Evolutionary conservation across 2,113 vertebrate genomes (phyloP).

Genomic region (Bos javanicus): DNA sequence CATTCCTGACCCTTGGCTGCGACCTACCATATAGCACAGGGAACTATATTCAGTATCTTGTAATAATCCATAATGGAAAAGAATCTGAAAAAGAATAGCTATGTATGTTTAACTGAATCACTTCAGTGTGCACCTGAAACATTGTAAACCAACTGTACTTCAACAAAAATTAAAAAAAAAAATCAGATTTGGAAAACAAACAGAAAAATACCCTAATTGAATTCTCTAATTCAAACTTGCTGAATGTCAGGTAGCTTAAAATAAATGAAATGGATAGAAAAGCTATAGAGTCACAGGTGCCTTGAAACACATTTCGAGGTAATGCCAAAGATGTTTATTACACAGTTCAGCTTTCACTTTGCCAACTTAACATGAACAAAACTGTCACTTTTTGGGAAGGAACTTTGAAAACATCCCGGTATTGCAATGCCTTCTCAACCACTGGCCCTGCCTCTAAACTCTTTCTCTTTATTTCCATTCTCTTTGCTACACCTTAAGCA

Average conservation of each 20-base stretch:
- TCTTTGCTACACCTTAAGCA: background rate
- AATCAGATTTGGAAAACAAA: background rate
- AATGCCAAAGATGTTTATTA: background rate
- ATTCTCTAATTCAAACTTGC: background rate
- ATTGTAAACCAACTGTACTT: background rate
- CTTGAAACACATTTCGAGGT: background rate
- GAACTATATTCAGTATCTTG: background rate
- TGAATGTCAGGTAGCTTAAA: background rate
- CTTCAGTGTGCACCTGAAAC: background rate
- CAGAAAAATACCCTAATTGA: background rate
- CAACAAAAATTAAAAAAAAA: background rate
- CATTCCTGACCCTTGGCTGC: background rate
- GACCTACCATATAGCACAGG: background rate
- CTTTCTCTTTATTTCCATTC: background rate
- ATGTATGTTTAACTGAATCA: background rate
- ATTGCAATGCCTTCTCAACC: background rate
- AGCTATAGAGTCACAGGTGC: background rate
- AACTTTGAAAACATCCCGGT: background rate
- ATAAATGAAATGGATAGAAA: background rate
- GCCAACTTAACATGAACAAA: background rate
- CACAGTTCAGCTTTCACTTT: background rate
- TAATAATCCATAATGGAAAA: background rate
- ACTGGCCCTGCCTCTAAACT: background rate
- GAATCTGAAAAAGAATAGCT: background rate
- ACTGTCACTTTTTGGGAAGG: background rate